Evolutionary conservation across 2,113 vertebrate species (phyloP), one percentile per base, ranked within the genome.

Genomic region (Oryzias melastigma): DNA sequence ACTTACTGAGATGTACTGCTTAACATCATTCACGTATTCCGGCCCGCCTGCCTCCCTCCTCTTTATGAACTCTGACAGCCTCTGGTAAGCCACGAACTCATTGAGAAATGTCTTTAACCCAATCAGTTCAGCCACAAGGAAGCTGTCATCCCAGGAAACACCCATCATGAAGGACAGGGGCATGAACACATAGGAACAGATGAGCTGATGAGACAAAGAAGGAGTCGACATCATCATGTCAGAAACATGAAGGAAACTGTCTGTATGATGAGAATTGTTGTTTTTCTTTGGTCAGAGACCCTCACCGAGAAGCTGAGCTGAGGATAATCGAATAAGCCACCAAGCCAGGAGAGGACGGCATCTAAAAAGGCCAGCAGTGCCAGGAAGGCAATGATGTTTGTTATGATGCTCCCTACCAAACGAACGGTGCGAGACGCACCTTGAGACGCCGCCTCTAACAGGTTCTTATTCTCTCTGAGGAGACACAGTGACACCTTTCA

Each of bases 141-240:
- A 96, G 67, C 93, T 93, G 76, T 97, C 95, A 75, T 96, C 91
- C 93, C 92, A 95, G 75, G 95, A 92, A 44, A 97, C 87, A 1
- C 95, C 95, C 95, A 97, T 95, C 91, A 95, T 90, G 78, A 95
- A 96, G 18, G 94, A 90, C 44, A 96, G 77, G 7, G 94, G 95
- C 94, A 95, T 95, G 81, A 97, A 95, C 66, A 93, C 5, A 25
- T 96, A 94, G 12, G 94, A 93, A 68, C 94, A 96, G 65, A 96
- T 91, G 24, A 93, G 71, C 95, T 96, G 14, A 49, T 45, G 43
- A 45, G 54, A 71, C 14, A 61, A 22, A 58, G 51, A 19, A 13
- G 41, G 27, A 14, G 12, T 16, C 24, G 1, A 5, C 18, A 22
- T 12, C 25, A 7, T 29, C 22, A 13, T 46, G 14, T 8, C 15